Percentiles rank a stretch among this genome's conserved stretches.
These are phyloP conservation scores for Ictalurus furcatus DNA, from an alignment of 2,113 vertebrate genomes.

Conservation along the genomic window DNA sequence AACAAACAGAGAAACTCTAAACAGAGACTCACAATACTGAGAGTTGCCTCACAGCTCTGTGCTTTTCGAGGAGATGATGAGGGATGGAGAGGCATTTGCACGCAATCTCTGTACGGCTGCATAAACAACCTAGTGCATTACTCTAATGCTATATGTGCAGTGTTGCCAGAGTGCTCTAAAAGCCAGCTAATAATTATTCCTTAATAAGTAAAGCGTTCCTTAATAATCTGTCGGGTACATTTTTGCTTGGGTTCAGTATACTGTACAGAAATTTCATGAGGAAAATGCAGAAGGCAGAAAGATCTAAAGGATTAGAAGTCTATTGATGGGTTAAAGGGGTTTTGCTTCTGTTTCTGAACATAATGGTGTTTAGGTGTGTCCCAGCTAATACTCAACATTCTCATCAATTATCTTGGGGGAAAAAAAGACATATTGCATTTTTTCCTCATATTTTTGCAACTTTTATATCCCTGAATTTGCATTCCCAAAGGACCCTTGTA, in stretches of 20 bases:
- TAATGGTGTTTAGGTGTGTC: neutral
- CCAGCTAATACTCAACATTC: neutral
- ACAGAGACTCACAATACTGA: constrained; percentile 27
- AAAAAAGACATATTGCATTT: neutral
- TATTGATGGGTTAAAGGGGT: neutral
- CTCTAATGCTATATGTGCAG: neutral
- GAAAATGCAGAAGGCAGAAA: neutral
- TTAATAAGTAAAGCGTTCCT: neutral
- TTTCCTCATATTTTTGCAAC: neutral
- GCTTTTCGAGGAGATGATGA: constrained; percentile 5
- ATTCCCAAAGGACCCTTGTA: neutral
- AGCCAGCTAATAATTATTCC: neutral
- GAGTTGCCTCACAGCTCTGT: constrained; percentile 13
- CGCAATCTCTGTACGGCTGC: neutral
- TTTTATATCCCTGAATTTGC: neutral
- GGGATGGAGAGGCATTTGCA: neutral
- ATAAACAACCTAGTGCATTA: neutral
- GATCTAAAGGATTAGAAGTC: neutral
- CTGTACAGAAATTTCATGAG: neutral
- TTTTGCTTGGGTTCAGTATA: neutral
- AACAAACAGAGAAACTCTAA: constrained; percentile 38
- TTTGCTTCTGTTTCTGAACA: neutral
- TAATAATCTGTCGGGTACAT: neutral
- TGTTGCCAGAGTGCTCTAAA: neutral
- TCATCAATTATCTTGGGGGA: neutral